Conservation (phyloP, 2,888 invertebrate species). For the Spodoptera exigua region DNA sequence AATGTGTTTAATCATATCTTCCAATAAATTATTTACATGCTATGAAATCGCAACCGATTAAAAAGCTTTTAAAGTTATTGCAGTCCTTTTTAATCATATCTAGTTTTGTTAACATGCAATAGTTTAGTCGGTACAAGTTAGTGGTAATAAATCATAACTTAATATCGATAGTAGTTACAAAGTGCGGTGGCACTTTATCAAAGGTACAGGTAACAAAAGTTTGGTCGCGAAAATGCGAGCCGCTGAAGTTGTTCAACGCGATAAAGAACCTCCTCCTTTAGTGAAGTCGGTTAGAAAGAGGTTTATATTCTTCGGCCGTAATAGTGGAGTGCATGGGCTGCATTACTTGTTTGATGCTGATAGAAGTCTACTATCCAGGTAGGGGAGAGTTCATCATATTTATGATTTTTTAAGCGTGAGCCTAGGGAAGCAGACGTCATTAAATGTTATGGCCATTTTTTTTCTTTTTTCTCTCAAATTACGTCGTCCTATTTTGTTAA, state of each 20-base stretch:
- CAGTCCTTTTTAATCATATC: constrained; percentile 38
- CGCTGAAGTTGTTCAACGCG: constrained; percentile 15
- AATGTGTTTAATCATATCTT: background rate
- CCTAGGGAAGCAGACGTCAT: too few species aligned
- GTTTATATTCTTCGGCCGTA: constrained; percentile 71
- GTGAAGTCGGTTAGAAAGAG: constrained; percentile 41
- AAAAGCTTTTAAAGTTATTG: constrained; percentile 64
- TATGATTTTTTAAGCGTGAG: too few species aligned
- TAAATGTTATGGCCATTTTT: too few species aligned
- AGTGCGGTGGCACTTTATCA: constrained; percentile 8
- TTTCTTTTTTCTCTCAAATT: too few species aligned
- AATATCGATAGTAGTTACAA: constrained; percentile 15
- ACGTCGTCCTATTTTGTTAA: too few species aligned
- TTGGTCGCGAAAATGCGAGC: constrained; percentile 32
- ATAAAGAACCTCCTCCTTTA: too few species aligned
- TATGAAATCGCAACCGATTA: constrained; percentile 15
- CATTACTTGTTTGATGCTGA: constrained; percentile 87
- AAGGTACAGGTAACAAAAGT: background rate
- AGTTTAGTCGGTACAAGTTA: constrained; percentile 22
- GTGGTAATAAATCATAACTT: constrained; percentile 30
- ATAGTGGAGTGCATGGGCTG: constrained; percentile 87
- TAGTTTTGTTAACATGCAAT: constrained; percentile 26
- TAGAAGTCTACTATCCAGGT: constrained; percentile 87
- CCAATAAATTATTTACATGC: constrained; percentile 22
- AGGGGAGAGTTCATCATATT: constrained; percentile 26